Evolutionary conservation across 2,113 vertebrate species (phyloP), one percentile per base, ranked within the genome.

Genomic region (Syngnathus scovelli): DNA sequence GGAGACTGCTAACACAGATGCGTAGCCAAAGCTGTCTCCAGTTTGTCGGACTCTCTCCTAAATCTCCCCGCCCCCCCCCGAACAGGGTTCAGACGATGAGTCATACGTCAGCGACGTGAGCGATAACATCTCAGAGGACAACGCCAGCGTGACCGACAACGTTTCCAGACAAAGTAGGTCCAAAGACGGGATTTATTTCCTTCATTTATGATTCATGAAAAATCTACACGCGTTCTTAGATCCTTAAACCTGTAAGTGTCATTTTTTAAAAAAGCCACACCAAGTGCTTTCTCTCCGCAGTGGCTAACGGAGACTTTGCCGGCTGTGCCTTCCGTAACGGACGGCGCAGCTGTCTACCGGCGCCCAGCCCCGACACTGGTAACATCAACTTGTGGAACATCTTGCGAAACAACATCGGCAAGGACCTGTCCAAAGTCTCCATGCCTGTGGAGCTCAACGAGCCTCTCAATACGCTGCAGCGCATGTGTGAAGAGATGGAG

Each of bases 371-470:
- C 0, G 95, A 98, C 85, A 95, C 92, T 83, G 95, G 94, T 92
- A 98, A 96, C 89, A 96, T 99, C 86, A 99, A 98, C 88, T 90
- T 99, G 74, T 99, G 97, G 97, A 98, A 99, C 90, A 98, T 99
- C 89, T 88, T 99, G 86, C 94, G 95, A 70, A 98, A 99, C 90
- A 99, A 99, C 89, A 99, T 99, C 41, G 97, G 97, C 48, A 99
- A 99, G 81, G 97, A 99, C 78, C 86, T 99, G 74, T 98, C 97
- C 69, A 99, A 99, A 90, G 97, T 99, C 77, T 97, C 97, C 39
- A 98, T 99, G 97, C 97, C 97, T 0, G 97, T 99, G 87, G 96
- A 99, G 83, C 92, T 99, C 48, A 99, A 99, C 5, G 97, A 99
- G 78, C 97, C 97, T 0, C 94, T 99, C 70, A 99, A 99, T 85